Evolutionary conservation across 2,888 invertebrate genomes (phyloP).

Genomic region (Nebria salina): DNA sequence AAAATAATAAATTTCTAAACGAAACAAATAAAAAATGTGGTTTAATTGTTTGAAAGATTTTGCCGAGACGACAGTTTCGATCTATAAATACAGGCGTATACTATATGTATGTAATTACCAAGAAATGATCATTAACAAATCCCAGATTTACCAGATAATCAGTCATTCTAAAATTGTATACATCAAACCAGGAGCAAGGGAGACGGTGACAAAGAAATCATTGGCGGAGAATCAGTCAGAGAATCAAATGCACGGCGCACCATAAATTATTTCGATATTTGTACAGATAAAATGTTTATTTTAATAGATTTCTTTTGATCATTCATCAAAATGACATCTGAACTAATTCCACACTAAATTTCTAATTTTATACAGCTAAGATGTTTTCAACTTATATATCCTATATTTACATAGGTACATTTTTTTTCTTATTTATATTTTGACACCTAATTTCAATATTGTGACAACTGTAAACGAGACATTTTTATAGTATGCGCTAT

Average conservation of each 20-base stretch:
- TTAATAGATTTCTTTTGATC: not conserved
- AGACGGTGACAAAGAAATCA: conserved; percentile 12
- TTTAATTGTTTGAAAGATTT: not conserved
- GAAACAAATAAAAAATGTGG: not conserved
- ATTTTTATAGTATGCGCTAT: not conserved
- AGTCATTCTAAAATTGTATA: conserved; percentile 45
- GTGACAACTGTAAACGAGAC: not conserved
- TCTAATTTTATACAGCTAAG: not conserved
- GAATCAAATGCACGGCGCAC: not conserved
- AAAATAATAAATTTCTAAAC: not conserved
- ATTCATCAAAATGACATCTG: not conserved
- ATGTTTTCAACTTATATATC: no score
- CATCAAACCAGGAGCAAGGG: conserved; percentile 25
- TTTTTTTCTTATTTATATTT: not conserved
- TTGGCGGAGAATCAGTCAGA: not conserved
- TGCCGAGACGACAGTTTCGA: conserved; percentile 29
- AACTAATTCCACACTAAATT: conserved; percentile 1
- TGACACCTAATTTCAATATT: not conserved
- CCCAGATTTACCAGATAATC: conserved; percentile 45
- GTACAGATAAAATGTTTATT: not conserved
- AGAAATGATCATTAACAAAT: conserved; percentile 45
- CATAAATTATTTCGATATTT: not conserved
- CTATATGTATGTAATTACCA: conserved; percentile 27
- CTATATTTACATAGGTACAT: not conserved
- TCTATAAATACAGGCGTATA: conserved; percentile 37